Evolutionary conservation across 1,140 invertebrate species (phyloP).

Genomic region (Drosophila setifemur): DNA sequence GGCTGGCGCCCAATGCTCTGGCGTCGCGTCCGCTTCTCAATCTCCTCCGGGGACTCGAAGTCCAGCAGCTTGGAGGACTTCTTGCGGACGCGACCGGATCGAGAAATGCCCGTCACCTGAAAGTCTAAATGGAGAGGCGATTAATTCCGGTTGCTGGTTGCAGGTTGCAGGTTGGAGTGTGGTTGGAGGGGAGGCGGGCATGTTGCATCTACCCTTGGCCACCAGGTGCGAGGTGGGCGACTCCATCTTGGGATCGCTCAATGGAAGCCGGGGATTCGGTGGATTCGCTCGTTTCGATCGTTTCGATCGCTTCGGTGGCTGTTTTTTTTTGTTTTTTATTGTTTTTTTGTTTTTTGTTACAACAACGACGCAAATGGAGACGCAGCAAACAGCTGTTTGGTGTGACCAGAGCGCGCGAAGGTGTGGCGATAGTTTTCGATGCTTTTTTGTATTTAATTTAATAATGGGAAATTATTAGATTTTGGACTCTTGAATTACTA

Average conservation of each 20-base stretch:
- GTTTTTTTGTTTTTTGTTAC: slow-evolving; percentile 15
- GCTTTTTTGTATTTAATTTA: no score
- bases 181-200: no score
- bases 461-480: no score
- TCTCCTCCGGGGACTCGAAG: slow-evolving; percentile 94
- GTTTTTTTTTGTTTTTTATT: background rate
- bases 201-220: slow-evolving; percentile 37
- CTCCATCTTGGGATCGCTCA: slow-evolving; percentile 21
- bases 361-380: slow-evolving; percentile 19
- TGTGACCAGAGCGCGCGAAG: slow-evolving; percentile 1
- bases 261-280: slow-evolving; percentile 13
- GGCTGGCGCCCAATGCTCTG: slow-evolving; percentile 39
- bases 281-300: background rate
- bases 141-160: no score
- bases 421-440: background rate
- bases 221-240: slow-evolving; percentile 34
- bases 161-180: no score
- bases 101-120: slow-evolving; percentile 91
- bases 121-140: slow-evolving; percentile 84
- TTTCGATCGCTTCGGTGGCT: background rate
- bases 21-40: slow-evolving; percentile 82
- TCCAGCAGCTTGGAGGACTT: slow-evolving; percentile 97
- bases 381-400: slow-evolving; percentile 6
- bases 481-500: no score
- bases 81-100: slow-evolving; percentile 93